Conservation (phyloP, 1,140 invertebrate species). For the Stratiolaelaps scimitus region DNA sequence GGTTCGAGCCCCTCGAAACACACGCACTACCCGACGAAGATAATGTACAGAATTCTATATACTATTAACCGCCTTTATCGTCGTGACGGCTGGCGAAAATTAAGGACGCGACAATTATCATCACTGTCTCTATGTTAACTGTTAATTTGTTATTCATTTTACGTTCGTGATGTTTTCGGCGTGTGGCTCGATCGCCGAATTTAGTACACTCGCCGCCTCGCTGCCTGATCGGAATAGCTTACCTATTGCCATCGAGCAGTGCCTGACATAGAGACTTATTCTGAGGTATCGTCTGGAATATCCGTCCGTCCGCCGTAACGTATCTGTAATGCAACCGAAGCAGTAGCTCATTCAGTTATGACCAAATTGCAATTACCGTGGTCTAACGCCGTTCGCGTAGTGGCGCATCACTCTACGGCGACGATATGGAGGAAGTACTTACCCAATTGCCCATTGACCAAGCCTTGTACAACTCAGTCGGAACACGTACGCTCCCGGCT, state of each 20-base stretch:
- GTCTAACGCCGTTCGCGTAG: too few relatives aligned
- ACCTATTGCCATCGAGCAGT: conserved; percentile 85
- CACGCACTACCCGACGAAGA: too few relatives aligned
- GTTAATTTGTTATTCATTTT: background rate
- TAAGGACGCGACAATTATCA: too few relatives aligned
- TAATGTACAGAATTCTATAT: too few relatives aligned
- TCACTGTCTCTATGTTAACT: too few relatives aligned
- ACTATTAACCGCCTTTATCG: too few relatives aligned
- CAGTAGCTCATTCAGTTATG: too few relatives aligned
- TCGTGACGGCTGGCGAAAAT: too few relatives aligned
- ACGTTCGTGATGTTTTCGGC: background rate
- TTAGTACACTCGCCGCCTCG: conserved; percentile 36
- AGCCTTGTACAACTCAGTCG: conserved; percentile 91
- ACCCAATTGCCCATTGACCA: conserved; percentile 97
- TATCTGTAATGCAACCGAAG: conserved; percentile 46
- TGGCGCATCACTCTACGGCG: background rate
- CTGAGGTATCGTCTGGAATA: conserved; percentile 97
- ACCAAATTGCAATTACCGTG: too few relatives aligned
- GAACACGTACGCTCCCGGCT: conserved; percentile 83
- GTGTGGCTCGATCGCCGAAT: background rate
- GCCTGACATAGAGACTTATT: conserved; percentile 98
- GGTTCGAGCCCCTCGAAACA: too few relatives aligned
- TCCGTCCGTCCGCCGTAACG: conserved; percentile 94
- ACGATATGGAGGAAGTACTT: background rate
- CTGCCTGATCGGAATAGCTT: conserved; percentile 67